Conservation (phyloP, 2,797 vertebrate genomes). For the Sebastiscus tertius region DNA sequence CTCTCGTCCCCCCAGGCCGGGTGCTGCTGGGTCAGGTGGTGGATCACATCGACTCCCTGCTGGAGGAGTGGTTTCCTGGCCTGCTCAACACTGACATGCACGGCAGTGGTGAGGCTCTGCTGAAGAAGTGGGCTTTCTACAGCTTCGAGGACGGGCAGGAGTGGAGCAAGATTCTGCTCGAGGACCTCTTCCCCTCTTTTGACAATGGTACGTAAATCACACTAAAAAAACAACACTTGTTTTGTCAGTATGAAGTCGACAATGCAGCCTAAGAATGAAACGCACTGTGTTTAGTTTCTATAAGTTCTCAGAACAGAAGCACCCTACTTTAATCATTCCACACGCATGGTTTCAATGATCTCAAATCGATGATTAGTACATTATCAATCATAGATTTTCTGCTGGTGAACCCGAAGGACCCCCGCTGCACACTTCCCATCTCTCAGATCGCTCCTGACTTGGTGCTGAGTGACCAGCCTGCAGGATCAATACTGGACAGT, state of each 20-base stretch:
- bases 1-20: constrained; percentile 79
- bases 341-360: neutral
- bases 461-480: constrained; percentile 90
- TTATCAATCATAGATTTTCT: constrained; percentile 84
- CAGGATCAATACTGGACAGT: constrained; percentile 88
- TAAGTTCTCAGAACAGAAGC: neutral
- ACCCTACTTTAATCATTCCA: neutral
- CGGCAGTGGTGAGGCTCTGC: constrained; percentile 91
- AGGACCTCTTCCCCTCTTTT: constrained; percentile 88
- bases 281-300: neutral
- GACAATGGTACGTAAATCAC: constrained; percentile 83
- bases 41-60: constrained; percentile 95
- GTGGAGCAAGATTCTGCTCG: constrained; percentile 89
- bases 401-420: constrained; percentile 86
- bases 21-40: constrained; percentile 95
- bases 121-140: constrained; percentile 96
- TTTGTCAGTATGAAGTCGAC: neutral
- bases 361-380: accelerated
- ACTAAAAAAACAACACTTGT: neutral
- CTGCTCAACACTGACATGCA: constrained; percentile 92
- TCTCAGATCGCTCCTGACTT: constrained; percentile 95
- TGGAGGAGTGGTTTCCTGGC: constrained; percentile 98
- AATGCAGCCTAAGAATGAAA: neutral
- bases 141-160: constrained; percentile 92
- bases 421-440: constrained; percentile 86